Base-by-base conservation (phyloP, 2,888 invertebrate genomes). In the Agonum fuliginosum region DNA sequence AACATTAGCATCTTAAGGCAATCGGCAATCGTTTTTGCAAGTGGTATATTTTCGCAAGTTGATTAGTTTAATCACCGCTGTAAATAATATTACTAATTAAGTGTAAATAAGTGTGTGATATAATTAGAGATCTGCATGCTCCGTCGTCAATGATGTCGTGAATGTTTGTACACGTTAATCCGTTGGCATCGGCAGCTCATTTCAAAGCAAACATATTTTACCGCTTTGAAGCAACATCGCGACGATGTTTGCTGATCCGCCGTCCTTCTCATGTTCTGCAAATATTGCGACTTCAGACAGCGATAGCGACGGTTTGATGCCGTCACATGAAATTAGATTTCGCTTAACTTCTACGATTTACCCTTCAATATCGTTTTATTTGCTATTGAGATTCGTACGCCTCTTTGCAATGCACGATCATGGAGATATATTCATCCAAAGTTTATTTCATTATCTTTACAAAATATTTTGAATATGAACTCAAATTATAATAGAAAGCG, bases 191-290 rank as follows among this genome's bases (percentile, higher is more conserved):
- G 12, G 30, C 30, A 30, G 58, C 30, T 62, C 58, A 14, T 62
- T 62, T 62, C 27, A 48, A 70, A 70, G 70, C 48, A 70, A 70
- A 70, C 48, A 70, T 70, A 70, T 70, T 70, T 70, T 43, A 70
- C 30, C 70, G 24, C 43, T 43, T 41, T 43, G 41, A 62, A 62
- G 58, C 30, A n/a, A 41, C 62, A 27, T n/a, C n/a, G 48, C 24
- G 48, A 70, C 22, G 41, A 27, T 43, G 69, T 43, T 69, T 43
- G 69, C 69, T 17, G 41, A 43, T 43, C 4, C 69, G 10, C 69
- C 58, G 17, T 62, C 58, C 58, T 62, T 17, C 58, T 34, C 46
- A 30, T 62, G 58, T 41, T 43, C 41, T 14, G 70, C 48, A 70
- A 70, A 70, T 70, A 70, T 70, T 70, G 70, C 46, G 43, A 41